Conservation (phyloP, 2,888 invertebrate species). For the Dryobota labecula region DNA sequence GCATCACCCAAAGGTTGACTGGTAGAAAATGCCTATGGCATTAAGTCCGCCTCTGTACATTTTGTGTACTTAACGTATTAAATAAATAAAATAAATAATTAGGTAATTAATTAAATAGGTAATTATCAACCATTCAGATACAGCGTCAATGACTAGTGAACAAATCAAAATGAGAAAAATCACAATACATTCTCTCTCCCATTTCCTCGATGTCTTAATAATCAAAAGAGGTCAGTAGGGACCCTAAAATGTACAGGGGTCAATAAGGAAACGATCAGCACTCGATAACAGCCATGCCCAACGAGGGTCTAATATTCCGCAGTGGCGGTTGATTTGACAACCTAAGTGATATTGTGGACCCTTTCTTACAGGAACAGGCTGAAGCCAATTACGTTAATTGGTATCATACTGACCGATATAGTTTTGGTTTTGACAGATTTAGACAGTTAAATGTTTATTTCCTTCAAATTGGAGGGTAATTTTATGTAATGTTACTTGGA, state of each 20-base stretch:
- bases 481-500: neutral
- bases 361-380: slow-evolving; percentile 30
- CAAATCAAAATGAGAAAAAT: neutral
- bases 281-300: slow-evolving; percentile 41
- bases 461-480: neutral
- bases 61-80: too few relatives aligned
- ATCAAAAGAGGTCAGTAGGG: slow-evolving; percentile 16
- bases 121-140: neutral
- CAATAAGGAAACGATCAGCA: slow-evolving; percentile 50
- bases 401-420: neutral
- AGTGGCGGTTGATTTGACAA: slow-evolving; percentile 50
- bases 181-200: neutral
- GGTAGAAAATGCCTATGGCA: too few relatives aligned
- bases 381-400: slow-evolving; percentile 36
- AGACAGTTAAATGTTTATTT: neutral
- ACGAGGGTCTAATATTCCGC: slow-evolving; percentile 60
- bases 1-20: too few relatives aligned
- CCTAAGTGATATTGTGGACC: slow-evolving; percentile 53
- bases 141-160: neutral
- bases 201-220: slow-evolving; percentile 33
- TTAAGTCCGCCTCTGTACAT: too few relatives aligned
- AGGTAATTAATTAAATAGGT: neutral
- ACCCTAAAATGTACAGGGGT: slow-evolving; percentile 37
- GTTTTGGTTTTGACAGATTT: neutral
- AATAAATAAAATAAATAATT: too few relatives aligned